Conservation (phyloP, 1,140 invertebrate species). For the Drosophila santomea region DNA sequence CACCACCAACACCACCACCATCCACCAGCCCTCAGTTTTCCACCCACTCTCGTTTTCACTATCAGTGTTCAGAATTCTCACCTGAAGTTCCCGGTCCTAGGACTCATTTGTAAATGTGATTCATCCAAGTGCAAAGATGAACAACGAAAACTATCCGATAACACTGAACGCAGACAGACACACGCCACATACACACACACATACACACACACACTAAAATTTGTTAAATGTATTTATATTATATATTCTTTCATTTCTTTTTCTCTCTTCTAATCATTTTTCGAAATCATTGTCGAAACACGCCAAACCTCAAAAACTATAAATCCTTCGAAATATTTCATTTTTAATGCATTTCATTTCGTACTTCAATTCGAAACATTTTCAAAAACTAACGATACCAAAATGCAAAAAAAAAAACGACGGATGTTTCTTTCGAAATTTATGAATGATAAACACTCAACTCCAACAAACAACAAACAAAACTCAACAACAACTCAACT, state of each 20-base stretch:
- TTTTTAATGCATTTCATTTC: conserved; percentile 80
- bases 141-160: conserved; percentile 43
- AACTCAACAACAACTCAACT: conserved; percentile 67
- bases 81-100: conserved; percentile 19
- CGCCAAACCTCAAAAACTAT: conserved; percentile 59
- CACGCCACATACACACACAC: conserved; percentile 15
- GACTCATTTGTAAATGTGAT: conserved; percentile 49
- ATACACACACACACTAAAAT: conserved; percentile 70
- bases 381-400: conserved; percentile 40
- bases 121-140: conserved; percentile 47
- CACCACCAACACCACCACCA: conserved; percentile 18
- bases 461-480: conserved; percentile 51
- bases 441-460: conserved; percentile 45
- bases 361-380: conserved; percentile 69
- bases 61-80: conserved; percentile 24
- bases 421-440: conserved; percentile 50
- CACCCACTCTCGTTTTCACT: conserved; percentile 45
- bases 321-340: conserved; percentile 64
- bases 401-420: conserved; percentile 31
- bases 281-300: conserved; percentile 82
- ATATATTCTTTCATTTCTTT: conserved; percentile 85
- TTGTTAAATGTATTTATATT: conserved; percentile 84
- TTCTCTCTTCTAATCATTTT: conserved; percentile 84
- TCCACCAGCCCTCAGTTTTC: conserved; percentile 2
- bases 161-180: conserved; percentile 53